Base-by-base conservation (phyloP, 53 echinoderm and acorn worm species). In the Actinopyga echinites region DNA sequence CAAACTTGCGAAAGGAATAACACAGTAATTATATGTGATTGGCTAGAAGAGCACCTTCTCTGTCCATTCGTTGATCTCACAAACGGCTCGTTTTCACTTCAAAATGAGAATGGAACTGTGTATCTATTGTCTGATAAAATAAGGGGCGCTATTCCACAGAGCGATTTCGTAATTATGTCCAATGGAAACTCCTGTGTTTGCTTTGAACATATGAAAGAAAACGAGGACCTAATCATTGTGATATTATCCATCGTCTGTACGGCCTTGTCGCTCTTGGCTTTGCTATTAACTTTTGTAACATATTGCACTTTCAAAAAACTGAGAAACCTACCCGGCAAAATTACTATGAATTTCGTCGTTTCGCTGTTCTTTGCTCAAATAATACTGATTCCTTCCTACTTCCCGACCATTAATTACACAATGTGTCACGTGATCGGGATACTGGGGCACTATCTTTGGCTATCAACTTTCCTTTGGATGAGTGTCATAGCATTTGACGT, bases 261-360 rank as follows among this genome's bases (percentile, higher is more conserved):
- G 19, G 59, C 79, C 22, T 33, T 89, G 44, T 89, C 89, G 33
- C 80, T 85, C n/a, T 24, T 89, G 28, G 81, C 85, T 6, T 82
- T 89, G n/a, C 23, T 85, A 19, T 11, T 89, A 17, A 89, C 89
- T 54, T 89, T 89, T 58, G 45, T 85, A 24, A 89, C 85, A 29
- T 89, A 85, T 81, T 81, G 85, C 42, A 22, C 80, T 56, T 89
- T 89, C 49, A 56, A 69, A 57, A 37, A 30, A 31, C 89, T 85
- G 25, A 71, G 89, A 49, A 89, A 85, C 26, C 74, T 89, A 28
- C 89, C 89, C 20, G 89, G 89, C 21, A 74, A 56, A 49, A 85
- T 85, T 2, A 85, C 82, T 2, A 89, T 89, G 89, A 71, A 89
- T 38, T 89, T 89, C 64, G 73, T 89, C 37, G 82, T 89, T 0